These are phyloP conservation scores for Halcyon leucocephala DNA, from an alignment of 2,797 vertebrate species.

Conservation along the genomic window DNA sequence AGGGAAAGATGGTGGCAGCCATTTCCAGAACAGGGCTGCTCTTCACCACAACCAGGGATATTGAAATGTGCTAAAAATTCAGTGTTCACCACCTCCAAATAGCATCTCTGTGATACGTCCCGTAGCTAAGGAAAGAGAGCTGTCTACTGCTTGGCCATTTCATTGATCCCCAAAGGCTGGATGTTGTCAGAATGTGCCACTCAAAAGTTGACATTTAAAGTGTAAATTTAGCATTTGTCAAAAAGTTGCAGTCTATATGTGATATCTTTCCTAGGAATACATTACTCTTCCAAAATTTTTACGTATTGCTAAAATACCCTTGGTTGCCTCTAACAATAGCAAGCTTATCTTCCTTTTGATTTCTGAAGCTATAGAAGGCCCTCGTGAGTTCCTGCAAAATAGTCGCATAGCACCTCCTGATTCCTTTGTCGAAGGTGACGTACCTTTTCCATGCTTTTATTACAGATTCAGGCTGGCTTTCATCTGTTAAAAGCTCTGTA, in stretches of 20 bases:
- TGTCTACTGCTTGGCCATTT: conserved; percentile 48
- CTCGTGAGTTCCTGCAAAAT: neutral
- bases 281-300: conserved; percentile 22
- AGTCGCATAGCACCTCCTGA: neutral
- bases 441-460: neutral
- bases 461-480: neutral
- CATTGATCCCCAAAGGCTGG: conserved; percentile 48
- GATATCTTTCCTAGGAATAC: conserved; percentile 38
- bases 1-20: conserved; percentile 3
- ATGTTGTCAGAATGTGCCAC: conserved; percentile 49
- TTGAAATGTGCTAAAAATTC: conserved; percentile 63
- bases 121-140: conserved; percentile 13
- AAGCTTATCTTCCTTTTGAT: neutral
- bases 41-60: neutral
- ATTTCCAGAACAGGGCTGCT: conserved; percentile 12
- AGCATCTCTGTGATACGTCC: neutral
- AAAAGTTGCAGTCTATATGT: conserved; percentile 23
- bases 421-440: neutral
- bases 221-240: conserved; percentile 71
- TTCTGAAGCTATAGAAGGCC: neutral
- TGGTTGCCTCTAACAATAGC: neutral
- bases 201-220: conserved; percentile 67
- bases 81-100: conserved; percentile 12
- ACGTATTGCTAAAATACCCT: conserved; percentile 10
- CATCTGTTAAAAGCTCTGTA: neutral